Evolutionary conservation across 2,888 invertebrate genomes (phyloP), one percentile per base, ranked within the genome.

Genomic region (Stomorhina lunata): DNA sequence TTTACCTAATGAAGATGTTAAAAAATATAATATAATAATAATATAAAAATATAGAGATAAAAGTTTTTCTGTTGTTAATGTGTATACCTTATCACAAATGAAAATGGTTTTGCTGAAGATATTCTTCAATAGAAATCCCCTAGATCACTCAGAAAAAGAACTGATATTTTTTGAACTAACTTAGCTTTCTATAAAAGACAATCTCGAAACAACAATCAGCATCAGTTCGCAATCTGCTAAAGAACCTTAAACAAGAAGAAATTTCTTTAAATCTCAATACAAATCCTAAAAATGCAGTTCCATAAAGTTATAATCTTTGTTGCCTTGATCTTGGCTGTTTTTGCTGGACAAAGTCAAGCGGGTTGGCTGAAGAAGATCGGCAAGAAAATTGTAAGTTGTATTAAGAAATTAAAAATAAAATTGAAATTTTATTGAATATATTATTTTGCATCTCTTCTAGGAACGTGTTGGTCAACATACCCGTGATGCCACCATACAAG

Each of bases 401-500:
- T 5, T 27, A n/a, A 25, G 20, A 22, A 10, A 37, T n/a, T 32
- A 4, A n/a, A 32, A 37, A 50, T 50, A 66, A n/a, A n/a, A 27
- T 50, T n/a, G 17, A 22, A 37, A 27, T 17, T 12, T 12, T 34
- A 20, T 48, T 15, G 37, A 5, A 20, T n/a, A 9, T 27, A 53
- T 37, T 4, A 1, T 48, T 61, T 17, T 34, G 40, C 29, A 10
- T 66, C 17, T 5, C 45, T 17, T 22, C 34, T 61, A 87, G 86
- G 85, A 86, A 63, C 83, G 85, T 22, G 83, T 83, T 27, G 86
- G 84, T 4, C 86, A 86, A 63, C 85, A 86, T 72, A 84, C 86
- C 34, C 84, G 87, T 55, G 86, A 86, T 85, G 87, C 86, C 2
- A 69, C 85, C 10, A 87, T 87, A 29, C 84, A 86, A 71, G 73